phyloP scores from a whole-genome alignment of 2,113 vertebrate species.

The Eurystomus gularis region DNA sequence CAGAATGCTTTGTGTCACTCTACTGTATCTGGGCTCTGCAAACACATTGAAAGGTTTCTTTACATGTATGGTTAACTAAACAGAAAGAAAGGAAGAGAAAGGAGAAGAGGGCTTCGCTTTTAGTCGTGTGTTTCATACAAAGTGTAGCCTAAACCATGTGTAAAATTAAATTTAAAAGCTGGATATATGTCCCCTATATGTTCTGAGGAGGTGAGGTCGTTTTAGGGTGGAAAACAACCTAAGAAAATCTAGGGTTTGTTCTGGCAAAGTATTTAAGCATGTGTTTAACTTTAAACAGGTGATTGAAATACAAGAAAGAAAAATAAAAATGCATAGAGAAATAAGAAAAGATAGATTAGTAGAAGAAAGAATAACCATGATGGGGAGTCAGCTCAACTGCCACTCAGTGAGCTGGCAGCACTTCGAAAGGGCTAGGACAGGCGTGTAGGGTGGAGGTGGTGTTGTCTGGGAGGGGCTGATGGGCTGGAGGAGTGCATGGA shows the following conservation, averaged over 20 bases:
- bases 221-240: background rate
- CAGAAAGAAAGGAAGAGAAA: constrained; percentile 44
- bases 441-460: background rate
- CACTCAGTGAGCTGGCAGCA: background rate
- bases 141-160: constrained; percentile 42
- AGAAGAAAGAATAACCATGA: background rate
- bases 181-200: background rate
- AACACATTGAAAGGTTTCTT: constrained; percentile 64
- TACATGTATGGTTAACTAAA: constrained; percentile 44
- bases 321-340: background rate
- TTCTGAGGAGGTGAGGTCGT: background rate
- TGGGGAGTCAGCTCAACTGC: background rate
- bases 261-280: background rate
- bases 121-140: constrained; percentile 44
- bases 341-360: background rate
- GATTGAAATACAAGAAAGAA: background rate
- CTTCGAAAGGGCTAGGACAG: background rate
- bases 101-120: constrained; percentile 53
- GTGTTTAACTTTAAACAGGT: background rate
- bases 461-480: background rate
- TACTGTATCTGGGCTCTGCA: constrained; percentile 45
- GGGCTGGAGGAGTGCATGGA: background rate
- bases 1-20: constrained; percentile 73
- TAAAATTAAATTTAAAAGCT: constrained; percentile 25
- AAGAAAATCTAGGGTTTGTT: background rate